Base-by-base conservation (phyloP, 2,888 invertebrate species). In the Brachycybe producta region DNA sequence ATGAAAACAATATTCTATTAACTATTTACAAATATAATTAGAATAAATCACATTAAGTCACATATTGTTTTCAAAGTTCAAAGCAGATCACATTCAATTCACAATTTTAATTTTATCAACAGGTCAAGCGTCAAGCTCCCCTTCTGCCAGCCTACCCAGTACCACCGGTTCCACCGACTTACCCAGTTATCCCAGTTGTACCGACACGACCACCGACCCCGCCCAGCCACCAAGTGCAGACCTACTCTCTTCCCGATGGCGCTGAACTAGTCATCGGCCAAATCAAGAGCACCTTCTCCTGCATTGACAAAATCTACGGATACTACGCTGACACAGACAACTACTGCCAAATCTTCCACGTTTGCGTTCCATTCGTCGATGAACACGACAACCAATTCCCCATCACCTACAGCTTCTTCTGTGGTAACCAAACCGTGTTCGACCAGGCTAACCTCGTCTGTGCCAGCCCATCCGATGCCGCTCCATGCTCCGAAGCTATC, bases 391-490 rank as follows among this genome's bases (percentile, higher is more conserved):
- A 44, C 5, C 21, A 19, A 1, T 21, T 44, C 2, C 21, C 28
- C 7, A 26, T 30, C 1, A 41, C 23, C 28, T 49, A 49, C 55
- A 58, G 56, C 51, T 59, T 59, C 56, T 51, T 58, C 51, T 59
- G 59, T 44, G 57, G 56, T 26, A 59, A 59, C 52, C 57, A 57
- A 47, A 59, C 59, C 23, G 53, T 59, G 23, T 59, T 59, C 54
- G 56, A 53, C 51, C 59, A 59, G 51, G 57, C 57, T 30, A 44
- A 54, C 32, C 52, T 59, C 43, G 56, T 57, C 36, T 59, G 59
- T 52, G 44, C 53, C 15, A 53, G 53, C 35, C 55, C 55, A 3
- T 47, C 56, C 26, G 54, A 57, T 21, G 54, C 59, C 21, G 43
- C 55, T 46, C 57, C 57, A 35, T 59, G 59, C 47, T 49, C 40